Evolutionary conservation across 2,888 invertebrate genomes (phyloP).

Genomic region (Polyploca ridens): DNA sequence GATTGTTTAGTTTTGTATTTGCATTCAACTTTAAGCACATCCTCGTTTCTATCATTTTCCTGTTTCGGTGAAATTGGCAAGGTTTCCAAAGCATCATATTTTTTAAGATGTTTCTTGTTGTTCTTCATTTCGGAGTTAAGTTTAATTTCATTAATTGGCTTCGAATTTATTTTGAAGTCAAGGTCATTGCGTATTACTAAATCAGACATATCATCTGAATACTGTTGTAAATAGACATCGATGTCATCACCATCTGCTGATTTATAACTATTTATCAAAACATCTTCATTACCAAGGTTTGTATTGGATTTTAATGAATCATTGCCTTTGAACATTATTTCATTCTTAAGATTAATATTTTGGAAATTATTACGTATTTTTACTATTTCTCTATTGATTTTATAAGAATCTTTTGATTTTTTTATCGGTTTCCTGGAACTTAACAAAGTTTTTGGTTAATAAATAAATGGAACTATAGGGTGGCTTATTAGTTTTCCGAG

Average conservation of each 20-base stretch:
- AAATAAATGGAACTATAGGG: neutral
- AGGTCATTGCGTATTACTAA: conserved; percentile 55
- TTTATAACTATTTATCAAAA: conserved; percentile 39
- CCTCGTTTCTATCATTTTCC: conserved; percentile 37
- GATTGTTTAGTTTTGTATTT: conserved; percentile 23
- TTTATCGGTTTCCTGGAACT: conserved; percentile 55
- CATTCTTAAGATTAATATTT: conserved; percentile 61
- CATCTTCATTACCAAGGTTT: conserved; percentile 30
- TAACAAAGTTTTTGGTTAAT: neutral
- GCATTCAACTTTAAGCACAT: conserved; percentile 46
- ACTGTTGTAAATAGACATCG: conserved; percentile 42
- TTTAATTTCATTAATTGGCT: conserved; percentile 33
- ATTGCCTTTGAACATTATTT: conserved; percentile 52
- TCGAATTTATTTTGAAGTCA: conserved; percentile 57
- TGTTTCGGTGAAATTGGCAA: conserved; percentile 27
- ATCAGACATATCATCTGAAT: conserved; percentile 44
- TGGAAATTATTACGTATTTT: conserved; percentile 62
- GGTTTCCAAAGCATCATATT: conserved; percentile 11
- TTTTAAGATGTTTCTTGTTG: conserved; percentile 23
- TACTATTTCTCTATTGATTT: conserved; percentile 60
- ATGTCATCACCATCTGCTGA: conserved; percentile 41
- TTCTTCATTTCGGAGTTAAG: conserved; percentile 28
- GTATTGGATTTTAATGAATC: conserved; percentile 37
- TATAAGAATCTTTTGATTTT: conserved; percentile 49
- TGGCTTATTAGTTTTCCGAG: neutral